Evolutionary conservation across 2,797 vertebrate species (phyloP), one percentile per base, ranked within the genome.

Genomic region (Tinamus major): DNA sequence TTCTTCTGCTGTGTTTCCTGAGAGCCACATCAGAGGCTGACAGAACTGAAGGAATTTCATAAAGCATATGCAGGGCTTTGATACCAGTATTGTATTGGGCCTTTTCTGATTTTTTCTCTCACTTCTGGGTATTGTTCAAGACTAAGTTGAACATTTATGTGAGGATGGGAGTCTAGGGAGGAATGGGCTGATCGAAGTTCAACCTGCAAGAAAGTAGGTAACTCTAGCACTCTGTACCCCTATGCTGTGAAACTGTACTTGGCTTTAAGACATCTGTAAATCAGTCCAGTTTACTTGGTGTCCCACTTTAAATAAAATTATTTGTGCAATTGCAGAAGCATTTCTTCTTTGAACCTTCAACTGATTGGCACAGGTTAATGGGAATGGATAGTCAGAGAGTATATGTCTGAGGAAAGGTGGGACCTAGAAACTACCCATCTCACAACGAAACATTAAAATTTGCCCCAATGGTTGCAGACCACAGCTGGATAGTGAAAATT

Each of bases 401-500:
- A 51, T 21, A 35, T 2, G 61, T 83, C 33, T 56, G 27, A 13
- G 6, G 6, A 62, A 86, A 88, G n/a, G 19, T 67, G 65, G 39
- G 63, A 26, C 79, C 15, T 9, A 67, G 42, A n/a, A 72, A 81
- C 59, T 48, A 33, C 16, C 48, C 12, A 5, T 77, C n/a, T 63
- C 70, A 79, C 63, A 79, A 33, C 81, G 15, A 19, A 65, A 11
- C 17, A 35, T 67, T 92, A 56, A 84, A 8, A 53, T 81, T 84
- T 86, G 24, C 59, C 44, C n/a, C 27, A 31, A 5, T 24, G 33
- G 41, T 61, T 91, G 33, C 67, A 88, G 64, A 91, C 11, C 27
- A 67, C 55, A 87, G 35, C 39, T 85, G 89, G n/a, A 67, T 75
- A 33, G 55, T 67, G 67, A 94, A 91, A 93, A 94, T 86, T 24